These are phyloP conservation scores for Crossaster papposus DNA, from an alignment of 53 echinoderm and acorn worm genomes.

Conservation along the genomic window DNA sequence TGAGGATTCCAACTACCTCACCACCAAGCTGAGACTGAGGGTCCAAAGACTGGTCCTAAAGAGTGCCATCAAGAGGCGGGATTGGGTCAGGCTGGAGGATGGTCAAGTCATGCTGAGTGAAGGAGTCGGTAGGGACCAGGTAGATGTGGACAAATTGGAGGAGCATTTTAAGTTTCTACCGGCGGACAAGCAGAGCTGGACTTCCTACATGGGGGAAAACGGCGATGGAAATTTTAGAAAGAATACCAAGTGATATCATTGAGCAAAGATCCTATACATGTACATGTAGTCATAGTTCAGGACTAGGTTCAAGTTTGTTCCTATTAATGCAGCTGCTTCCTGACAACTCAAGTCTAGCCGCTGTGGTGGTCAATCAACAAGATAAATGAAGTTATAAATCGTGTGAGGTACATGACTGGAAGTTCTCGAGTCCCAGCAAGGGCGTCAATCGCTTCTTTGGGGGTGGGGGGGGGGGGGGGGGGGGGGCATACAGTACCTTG, in stretches of 20 bases:
- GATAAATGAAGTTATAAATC: too few species aligned
- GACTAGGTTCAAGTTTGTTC: too few species aligned
- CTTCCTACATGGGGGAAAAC: conserved; percentile 51
- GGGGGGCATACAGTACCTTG: too few species aligned
- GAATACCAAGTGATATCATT: not conserved
- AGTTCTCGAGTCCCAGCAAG: too few species aligned
- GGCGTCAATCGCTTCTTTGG: too few species aligned
- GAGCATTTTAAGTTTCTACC: conserved; percentile 49
- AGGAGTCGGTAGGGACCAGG: not conserved
- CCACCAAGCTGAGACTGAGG: not conserved
- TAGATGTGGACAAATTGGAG: not conserved
- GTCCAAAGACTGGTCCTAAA: conserved; percentile 29
- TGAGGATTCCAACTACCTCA: not conserved
- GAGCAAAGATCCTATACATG: not conserved
- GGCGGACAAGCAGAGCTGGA: conserved; percentile 47
- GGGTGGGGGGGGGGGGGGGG: too few species aligned
- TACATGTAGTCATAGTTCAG: too few species aligned
- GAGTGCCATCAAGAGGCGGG: conserved; percentile 48
- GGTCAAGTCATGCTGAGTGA: conserved; percentile 1
- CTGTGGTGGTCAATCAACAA: too few species aligned
- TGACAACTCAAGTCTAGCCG: too few species aligned
- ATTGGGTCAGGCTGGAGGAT: conserved; percentile 19
- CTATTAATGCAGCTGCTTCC: too few species aligned
- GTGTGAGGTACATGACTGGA: too few species aligned
- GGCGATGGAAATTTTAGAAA: conserved; percentile 45